Percentiles rank a stretch among this genome's conserved stretches.
These are phyloP conservation scores for Bradypus variegatus DNA, from an alignment of 2,797 vertebrate species.

Conservation along the genomic window DNA sequence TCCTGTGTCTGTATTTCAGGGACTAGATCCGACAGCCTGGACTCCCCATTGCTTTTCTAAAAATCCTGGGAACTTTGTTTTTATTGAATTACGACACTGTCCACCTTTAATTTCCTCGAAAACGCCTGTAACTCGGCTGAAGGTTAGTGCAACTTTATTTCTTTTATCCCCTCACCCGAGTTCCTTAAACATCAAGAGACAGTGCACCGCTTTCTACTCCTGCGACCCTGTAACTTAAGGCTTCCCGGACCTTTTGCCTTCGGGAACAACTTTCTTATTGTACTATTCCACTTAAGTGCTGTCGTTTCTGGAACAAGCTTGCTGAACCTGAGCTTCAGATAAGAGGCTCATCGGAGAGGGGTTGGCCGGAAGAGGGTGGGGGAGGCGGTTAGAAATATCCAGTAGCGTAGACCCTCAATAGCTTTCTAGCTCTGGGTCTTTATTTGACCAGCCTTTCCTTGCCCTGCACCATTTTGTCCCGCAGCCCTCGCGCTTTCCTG, in stretches of 20 bases:
- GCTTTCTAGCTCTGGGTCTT: constrained; percentile 23
- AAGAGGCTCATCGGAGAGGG: background rate
- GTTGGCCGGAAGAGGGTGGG: background rate
- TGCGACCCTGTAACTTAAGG: constrained; percentile 25
- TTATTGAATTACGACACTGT: constrained; percentile 78
- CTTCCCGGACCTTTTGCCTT: background rate
- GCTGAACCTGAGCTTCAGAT: background rate
- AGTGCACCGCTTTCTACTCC: constrained; percentile 16
- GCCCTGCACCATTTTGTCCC: background rate
- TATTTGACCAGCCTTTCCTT: background rate
- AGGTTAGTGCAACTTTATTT: constrained; percentile 78
- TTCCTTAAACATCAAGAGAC: constrained; percentile 3
- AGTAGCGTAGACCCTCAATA: background rate
- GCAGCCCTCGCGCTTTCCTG: background rate
- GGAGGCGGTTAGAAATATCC: background rate
- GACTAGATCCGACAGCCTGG: constrained; percentile 58
- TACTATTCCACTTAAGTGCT: constrained; percentile 37
- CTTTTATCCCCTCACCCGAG: background rate
- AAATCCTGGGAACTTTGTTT: constrained; percentile 66
- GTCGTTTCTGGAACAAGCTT: constrained; percentile 37
- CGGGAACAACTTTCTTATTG: constrained; percentile 45
- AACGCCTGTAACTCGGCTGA: constrained; percentile 84
- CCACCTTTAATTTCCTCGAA: constrained; percentile 84
- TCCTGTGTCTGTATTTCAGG: constrained; percentile 68
- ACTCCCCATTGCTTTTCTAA: constrained; percentile 54